A percentile compares a stretch with the other conserved stretches of the same genome.
Evolutionary conservation across 2,797 vertebrate species (phyloP).

Genomic region (Poecilia velifera): DNA sequence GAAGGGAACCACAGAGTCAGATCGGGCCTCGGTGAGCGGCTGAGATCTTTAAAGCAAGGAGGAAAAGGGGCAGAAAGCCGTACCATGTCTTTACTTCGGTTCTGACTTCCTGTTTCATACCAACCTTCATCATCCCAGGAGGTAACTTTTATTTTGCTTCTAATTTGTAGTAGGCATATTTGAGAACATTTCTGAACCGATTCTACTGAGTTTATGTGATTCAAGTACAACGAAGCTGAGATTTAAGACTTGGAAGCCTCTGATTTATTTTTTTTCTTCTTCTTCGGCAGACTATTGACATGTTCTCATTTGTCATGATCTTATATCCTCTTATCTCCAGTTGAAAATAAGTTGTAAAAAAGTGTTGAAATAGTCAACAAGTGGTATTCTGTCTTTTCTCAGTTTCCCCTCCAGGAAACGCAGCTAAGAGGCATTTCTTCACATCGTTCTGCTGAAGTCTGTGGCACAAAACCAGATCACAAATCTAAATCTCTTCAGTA

Average conservation of each 20-base stretch:
- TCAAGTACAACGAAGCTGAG: neutral
- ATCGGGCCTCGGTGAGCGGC: neutral
- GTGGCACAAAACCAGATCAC: constrained; percentile 28
- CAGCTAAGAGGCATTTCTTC: constrained; percentile 52
- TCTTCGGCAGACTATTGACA: neutral
- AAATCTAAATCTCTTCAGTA: constrained; percentile 25
- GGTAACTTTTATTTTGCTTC: neutral
- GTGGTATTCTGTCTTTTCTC: constrained; percentile 41
- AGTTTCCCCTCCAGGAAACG: constrained; percentile 28
- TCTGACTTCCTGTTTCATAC: neutral
- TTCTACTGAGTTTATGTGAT: neutral
- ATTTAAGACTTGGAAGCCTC: neutral
- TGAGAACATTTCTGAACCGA: neutral
- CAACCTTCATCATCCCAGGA: neutral
- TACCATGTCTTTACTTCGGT: neutral
- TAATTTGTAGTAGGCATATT: neutral
- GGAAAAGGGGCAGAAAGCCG: neutral
- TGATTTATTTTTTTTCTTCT: neutral
- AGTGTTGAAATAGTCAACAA: neutral
- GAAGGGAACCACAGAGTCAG: neutral
- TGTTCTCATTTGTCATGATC: neutral
- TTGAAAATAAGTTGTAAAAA: neutral
- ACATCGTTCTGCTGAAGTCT: constrained; percentile 33
- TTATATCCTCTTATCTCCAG: neutral
- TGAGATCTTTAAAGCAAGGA: neutral